Evolutionary conservation across 2,113 vertebrate species (phyloP).

Genomic region (Balaeniceps rex): DNA sequence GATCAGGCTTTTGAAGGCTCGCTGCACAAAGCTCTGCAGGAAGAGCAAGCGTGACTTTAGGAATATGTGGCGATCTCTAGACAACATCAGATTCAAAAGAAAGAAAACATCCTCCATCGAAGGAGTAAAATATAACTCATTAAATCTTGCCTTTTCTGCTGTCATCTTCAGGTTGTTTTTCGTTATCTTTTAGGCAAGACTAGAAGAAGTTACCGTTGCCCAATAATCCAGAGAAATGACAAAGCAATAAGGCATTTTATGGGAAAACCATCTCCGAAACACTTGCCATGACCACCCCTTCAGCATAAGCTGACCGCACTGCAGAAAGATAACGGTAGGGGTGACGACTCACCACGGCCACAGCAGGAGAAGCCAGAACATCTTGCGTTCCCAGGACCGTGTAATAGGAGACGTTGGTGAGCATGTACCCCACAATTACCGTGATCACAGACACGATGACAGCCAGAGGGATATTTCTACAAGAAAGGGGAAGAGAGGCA

Average conservation of each 20-base stretch:
- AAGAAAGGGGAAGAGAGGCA: not conserved
- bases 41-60: not conserved
- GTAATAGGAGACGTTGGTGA: conserved; percentile 73
- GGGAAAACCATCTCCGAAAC: not conserved
- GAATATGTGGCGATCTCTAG: not conserved
- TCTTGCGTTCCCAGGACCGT: conserved; percentile 63
- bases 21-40: conserved; percentile 81
- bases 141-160: not conserved
- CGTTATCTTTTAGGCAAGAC: not conserved
- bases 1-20: conserved; percentile 74
- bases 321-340: not conserved
- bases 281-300: not conserved
- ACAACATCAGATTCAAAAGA: not conserved
- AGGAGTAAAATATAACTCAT: not conserved
- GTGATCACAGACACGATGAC: conserved; percentile 66
- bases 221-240: not conserved
- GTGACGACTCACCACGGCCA: conserved; percentile 66
- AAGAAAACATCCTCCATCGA: not conserved
- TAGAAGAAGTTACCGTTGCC: not conserved
- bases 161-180: not conserved
- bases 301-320: not conserved
- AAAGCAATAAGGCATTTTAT: not conserved
- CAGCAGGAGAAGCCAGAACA: conserved; percentile 69
- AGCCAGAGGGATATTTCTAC: conserved; percentile 70
- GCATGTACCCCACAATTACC: conserved; percentile 68